Base-by-base conservation (phyloP, 1,140 invertebrate species). In the Drosophila neocordata region DNA sequence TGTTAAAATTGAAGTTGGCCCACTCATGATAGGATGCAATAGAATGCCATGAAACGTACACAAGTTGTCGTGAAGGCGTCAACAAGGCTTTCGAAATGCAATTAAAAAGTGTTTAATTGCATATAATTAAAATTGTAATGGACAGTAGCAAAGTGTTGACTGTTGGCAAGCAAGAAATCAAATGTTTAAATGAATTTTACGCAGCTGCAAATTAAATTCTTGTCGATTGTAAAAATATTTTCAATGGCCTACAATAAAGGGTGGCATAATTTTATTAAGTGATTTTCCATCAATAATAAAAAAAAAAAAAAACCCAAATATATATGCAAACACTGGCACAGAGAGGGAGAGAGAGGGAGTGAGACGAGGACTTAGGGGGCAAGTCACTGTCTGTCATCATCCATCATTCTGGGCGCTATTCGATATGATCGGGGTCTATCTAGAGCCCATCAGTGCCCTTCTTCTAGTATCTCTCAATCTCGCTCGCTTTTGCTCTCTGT, bases 81-180 rank as follows among this genome's bases (percentile, higher is more conserved):
- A 56, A 66, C 56, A 53, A 56, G 35, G 34, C 65, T 62, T 65
- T 75, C 62, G 64, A 63, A 85, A 87, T 76, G 82, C 82, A 81
- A 87, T 85, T 85, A 87, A 76, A 65, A 67, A 65, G 44, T 77
- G 77, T 79, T 70, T 80, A 80, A 84, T 85, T 55, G 79, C 70
- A 63, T 53, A 63, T 70, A 85, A 85, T 85, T 87, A 87, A 81
- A 85, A 73, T 81, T 64, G 65, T 77, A 80, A 84, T 83, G 75
- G 75, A 66, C 61, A 48, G 41, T 18, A 20, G 41, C 15, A 20
- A 48, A 48, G 41, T 48, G 41, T 20, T 48, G 59, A 18, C 51
- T 24, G 35, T 27, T 24, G 31, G 35, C 6, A 12, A 22, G 53
- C 18, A 20, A 41, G 57, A 65, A 76, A 78, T 83, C 79, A 83